Base-by-base conservation (phyloP, 2,888 invertebrate species). In the Dynastes maya region DNA sequence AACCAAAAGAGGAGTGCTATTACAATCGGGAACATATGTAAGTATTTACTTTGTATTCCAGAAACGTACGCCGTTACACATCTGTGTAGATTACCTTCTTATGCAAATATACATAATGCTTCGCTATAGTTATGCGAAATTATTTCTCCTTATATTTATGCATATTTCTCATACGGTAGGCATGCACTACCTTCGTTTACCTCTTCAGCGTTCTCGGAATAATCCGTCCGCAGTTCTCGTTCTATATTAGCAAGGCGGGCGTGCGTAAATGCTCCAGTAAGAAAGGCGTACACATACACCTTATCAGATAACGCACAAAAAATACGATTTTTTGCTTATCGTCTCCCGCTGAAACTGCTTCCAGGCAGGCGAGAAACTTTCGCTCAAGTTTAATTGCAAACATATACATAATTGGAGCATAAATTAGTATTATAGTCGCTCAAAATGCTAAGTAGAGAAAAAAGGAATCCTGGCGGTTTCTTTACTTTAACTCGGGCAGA, bases 221-320 rank as follows among this genome's bases (percentile, higher is more conserved):
- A 72, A 72, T 61, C 32, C 37, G 61, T 22, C 40, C 61, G 11
- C 9, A 45, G 13, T 16, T 16, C 16, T 16, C 16, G 16, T 16
- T 16, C 16, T 40, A 72, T 1, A 53, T 16, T 4, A 53, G 58
- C 37, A 32, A 58, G 9, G 58, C 22, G 72, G 27, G 58, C 40
- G 61, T 72, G 55, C 58, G 61, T 58, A 72, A 72, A 61, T 40
- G 61, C 58, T 58, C 72, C 40, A 4, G 22, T 45, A 72, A 72
- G 72, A 40, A 72, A 72, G 58, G 58, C 72, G 58, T 16, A 40
- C 58, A 70, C 51, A 51, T 51, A 32, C 32, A 58, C 72, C 40
- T 61, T 72, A 72, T 72, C 72, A 72, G 72, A 72, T 72, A 72
- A 72, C 72, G 72, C 72, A 72, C 72, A 72, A 72, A 72, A 70